Evolutionary conservation across 2,113 vertebrate genomes (phyloP), one percentile per base, ranked within the genome.

Genomic region (Progne subis): DNA sequence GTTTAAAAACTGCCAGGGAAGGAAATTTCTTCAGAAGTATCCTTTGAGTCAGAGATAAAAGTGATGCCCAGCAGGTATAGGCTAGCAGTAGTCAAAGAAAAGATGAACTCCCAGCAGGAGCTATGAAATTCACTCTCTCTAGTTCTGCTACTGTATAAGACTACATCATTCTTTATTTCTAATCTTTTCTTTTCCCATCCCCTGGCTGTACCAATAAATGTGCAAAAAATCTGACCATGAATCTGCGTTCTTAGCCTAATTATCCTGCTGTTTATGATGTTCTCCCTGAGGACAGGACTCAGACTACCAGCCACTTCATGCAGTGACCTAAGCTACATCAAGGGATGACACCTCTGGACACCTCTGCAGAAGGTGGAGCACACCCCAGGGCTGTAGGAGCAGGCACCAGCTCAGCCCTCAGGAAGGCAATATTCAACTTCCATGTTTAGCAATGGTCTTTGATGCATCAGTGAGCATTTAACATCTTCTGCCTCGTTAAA

Each of bases 41-140:
- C 78, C 89, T 94, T 67, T 91, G 94, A 96, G 87, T 82, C 78
- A 86, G 61, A 95, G 90, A 97, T 95, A 55, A 97, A 97, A 97
- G 96, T 31, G 43, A 76, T 95, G 91, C 93, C 94, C 89, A 90
- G 95, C 90, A 94, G 96, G 78, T 80, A 80, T 23, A 86, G 84
- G 39, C 75, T 95, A 90, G 34, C 91, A 90, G 41, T 59, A 93
- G 70, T 90, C 71, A 83, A 83, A 95, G 78, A 74, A 74, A 76
- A 88, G 24, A 89, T 77, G 67, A 96, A 90, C 84, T 95, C 87
- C 82, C 87, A 94, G 89, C 55, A 93, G 90, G 93, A 92, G 29
- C 67, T 75, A 29, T 82, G 53, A 95, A 92, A 86, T 84, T 88
- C 86, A 89, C 77, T 92, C 75, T 59, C 63, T 90, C 47, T 87